Percentiles rank a stretch among this genome's conserved stretches.
Evolutionary conservation across 2,888 invertebrate species (phyloP).

Genomic region (Dolichopus griseipennis): DNA sequence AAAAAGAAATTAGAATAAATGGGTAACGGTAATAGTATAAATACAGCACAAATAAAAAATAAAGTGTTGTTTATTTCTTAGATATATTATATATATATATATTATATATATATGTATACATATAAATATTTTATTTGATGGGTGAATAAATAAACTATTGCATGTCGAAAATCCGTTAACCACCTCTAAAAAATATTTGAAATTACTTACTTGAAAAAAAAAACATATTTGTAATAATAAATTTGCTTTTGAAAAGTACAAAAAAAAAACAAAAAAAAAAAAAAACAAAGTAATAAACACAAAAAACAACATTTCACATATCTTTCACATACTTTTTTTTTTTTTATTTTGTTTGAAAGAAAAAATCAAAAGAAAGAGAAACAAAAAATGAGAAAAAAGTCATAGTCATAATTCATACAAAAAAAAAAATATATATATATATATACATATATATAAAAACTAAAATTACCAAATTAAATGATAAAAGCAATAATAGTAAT

Average conservation of each 20-base stretch:
- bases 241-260: not conserved
- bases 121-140: not conserved
- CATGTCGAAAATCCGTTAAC: conserved; percentile 22
- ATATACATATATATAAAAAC: too few relatives aligned
- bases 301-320: not conserved
- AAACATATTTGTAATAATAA: conserved; percentile 3
- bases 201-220: conserved; percentile 19
- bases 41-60: not conserved
- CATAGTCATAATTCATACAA: not conserved
- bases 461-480: conserved; percentile 15
- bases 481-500: conserved; percentile 13
- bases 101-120: too few relatives aligned
- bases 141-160: conserved; percentile 18
- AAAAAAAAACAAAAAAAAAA: not conserved
- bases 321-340: not conserved
- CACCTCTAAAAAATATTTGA: conserved; percentile 20
- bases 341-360: not conserved
- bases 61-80: not conserved
- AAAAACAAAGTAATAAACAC: not conserved
- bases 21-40: not conserved
- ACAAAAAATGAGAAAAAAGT: not conserved
- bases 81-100: too few relatives aligned
- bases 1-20: not conserved
- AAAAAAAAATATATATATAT: not conserved
- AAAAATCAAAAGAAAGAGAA: not conserved